Evolutionary conservation across 2,888 invertebrate species (phyloP), one percentile per base, ranked within the genome.

Genomic region (Napeogenes sylphis): DNA sequence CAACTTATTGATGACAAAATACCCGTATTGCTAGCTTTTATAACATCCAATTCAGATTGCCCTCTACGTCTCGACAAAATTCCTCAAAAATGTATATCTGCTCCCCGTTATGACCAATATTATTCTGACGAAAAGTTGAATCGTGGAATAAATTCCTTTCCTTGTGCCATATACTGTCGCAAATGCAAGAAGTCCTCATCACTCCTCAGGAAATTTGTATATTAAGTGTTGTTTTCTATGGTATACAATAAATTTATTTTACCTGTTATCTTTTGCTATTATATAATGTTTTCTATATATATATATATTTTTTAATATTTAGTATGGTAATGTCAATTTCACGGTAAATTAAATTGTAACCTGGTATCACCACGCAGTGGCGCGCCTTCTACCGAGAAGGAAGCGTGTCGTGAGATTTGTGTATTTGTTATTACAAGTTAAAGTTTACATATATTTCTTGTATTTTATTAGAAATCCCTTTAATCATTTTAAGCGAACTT

Each of bases 401-500:
- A 68, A 73, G 72, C 70, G 71, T 70, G 65, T 68, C 70, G 64
- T 67, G 65, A 71, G 72, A 70, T 73, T 71, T 68, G 51, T 51
- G 21, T 47, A 8, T 80, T 79, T 84, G 79, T 82, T 79, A 80
- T 75, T 80, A 70, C 74, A 81, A 83, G 82, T 84, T 74, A 81
- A 84, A 87, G 83, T 87, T 87, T 85, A 73, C 71, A 80, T 84
- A 83, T 83, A 85, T 83, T 81, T 82, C 71, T 79, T 74, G 74
- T 80, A 79, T 79, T 81, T 75, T 75, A 72, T 70, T 68, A 67
- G 66, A 71, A 78, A 80, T 80, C 76, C 71, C 62, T 68, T 73
- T 71, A 69, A 79, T 77, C 79, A 79, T 73, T 71, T 67, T 73
- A 73, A 73, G 77, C 73, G 78, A 77, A 79, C 78, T 77, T 79